Evolutionary conservation across 2,113 vertebrate species (phyloP).

Genomic region (Athene cunicularia): DNA sequence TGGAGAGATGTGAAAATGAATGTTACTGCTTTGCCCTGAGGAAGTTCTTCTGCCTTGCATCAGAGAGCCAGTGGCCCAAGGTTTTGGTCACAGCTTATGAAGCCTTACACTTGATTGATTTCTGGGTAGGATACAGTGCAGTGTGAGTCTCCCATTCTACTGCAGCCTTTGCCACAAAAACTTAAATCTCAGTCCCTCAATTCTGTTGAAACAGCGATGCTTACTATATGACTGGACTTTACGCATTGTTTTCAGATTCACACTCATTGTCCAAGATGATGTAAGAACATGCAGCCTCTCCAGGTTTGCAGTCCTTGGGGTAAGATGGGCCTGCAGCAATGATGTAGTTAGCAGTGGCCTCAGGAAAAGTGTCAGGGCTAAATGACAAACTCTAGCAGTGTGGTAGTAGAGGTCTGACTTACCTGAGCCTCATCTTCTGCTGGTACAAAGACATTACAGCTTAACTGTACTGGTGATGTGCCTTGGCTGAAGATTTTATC

Average conservation of each 20-base stretch:
- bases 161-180: neutral
- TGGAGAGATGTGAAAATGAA: neutral
- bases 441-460: neutral
- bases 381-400: accelerated
- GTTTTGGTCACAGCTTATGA: neutral
- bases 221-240: neutral
- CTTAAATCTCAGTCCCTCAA: neutral
- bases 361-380: neutral
- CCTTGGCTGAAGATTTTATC: neutral
- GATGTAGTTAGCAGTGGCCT: neutral
- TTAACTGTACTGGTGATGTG: neutral
- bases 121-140: neutral
- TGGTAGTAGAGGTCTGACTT: neutral
- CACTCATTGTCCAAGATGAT: accelerated
- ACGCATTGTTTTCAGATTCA: neutral
- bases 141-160: neutral
- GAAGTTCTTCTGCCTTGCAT: neutral
- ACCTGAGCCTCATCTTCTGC: neutral
- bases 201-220: neutral
- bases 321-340: neutral
- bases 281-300: neutral
- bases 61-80: neutral
- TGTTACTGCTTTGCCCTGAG: neutral
- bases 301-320: neutral
- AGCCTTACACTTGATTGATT: neutral